Evolutionary conservation across 2,797 vertebrate genomes (phyloP).

Genomic region (Stomatorhinus walkeri): DNA sequence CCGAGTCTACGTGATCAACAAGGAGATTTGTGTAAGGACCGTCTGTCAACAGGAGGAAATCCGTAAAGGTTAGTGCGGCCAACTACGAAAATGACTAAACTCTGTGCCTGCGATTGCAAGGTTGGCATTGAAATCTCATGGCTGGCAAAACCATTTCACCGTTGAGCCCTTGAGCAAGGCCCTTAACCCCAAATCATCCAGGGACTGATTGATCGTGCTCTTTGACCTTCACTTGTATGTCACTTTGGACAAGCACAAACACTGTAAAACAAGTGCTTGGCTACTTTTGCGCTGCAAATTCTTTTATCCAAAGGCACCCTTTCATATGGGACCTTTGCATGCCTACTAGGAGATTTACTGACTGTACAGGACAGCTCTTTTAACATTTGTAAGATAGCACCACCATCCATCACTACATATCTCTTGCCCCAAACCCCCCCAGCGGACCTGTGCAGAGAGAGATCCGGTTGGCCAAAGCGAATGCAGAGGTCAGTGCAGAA

Average conservation of each 20-base stretch:
- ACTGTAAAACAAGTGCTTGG: neutral
- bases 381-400: neutral
- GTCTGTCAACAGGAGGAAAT: constrained; percentile 64
- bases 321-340: neutral
- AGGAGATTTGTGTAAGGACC: constrained; percentile 65
- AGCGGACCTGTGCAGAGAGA: constrained; percentile 67
- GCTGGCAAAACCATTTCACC: neutral
- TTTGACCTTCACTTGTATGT: neutral
- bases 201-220: neutral
- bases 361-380: neutral
- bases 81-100: neutral
- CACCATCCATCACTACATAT: neutral
- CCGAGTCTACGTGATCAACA: constrained; percentile 71
- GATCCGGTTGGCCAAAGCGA: constrained; percentile 65
- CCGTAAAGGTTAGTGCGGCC: constrained; percentile 53
- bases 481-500: constrained; percentile 56
- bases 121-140: neutral
- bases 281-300: neutral
- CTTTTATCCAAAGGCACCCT: neutral
- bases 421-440: constrained; percentile 7
- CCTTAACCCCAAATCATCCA: neutral
- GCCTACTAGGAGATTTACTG: neutral
- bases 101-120: neutral
- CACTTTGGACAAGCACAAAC: neutral
- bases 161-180: neutral